Percentiles rank a stretch among this genome's conserved stretches.
These are phyloP conservation scores for Cosmia trapezina DNA, from an alignment of 2,888 invertebrate genomes.

Conservation along the genomic window DNA sequence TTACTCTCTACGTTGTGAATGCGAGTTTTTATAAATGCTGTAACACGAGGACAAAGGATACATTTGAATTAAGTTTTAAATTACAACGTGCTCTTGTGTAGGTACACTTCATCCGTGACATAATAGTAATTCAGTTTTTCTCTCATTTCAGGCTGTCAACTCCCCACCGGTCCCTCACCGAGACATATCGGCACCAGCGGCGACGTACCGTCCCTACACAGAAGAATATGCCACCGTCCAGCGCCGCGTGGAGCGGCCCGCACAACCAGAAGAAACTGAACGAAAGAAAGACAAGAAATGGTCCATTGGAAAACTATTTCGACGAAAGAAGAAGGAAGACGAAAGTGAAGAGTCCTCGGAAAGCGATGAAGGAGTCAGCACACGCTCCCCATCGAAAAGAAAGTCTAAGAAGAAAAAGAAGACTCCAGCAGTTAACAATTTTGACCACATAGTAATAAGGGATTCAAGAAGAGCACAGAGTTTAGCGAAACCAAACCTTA, in stretches of 20 bases:
- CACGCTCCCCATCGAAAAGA: slow-evolving; percentile 83
- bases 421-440: slow-evolving; percentile 89
- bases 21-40: slow-evolving; percentile 26
- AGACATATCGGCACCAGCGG: slow-evolving; percentile 78
- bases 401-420: slow-evolving; percentile 89
- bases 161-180: slow-evolving; percentile 87
- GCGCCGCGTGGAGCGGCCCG: slow-evolving; percentile 80
- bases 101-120: slow-evolving; percentile 13
- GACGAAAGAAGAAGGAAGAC: slow-evolving; percentile 93
- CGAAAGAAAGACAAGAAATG: slow-evolving; percentile 93
- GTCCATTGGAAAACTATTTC: slow-evolving; percentile 95
- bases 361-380: slow-evolving; percentile 85
- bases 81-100: slow-evolving; percentile 13
- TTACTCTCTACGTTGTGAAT: slow-evolving; percentile 23
- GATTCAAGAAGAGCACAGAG: slow-evolving; percentile 89
- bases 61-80: slow-evolving; percentile 33
- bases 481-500: slow-evolving; percentile 81
- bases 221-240: slow-evolving; percentile 84
- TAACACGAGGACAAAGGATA: slow-evolving; percentile 16
- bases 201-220: slow-evolving; percentile 82
- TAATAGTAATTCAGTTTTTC: slow-evolving; percentile 43
- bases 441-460: slow-evolving; percentile 92
- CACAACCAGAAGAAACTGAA: slow-evolving; percentile 82
- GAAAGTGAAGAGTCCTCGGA: slow-evolving; percentile 91
- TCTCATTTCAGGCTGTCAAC: slow-evolving; percentile 88